Base-by-base conservation (phyloP, 2,113 vertebrate genomes). In the Cranoglanis bouderius region DNA sequence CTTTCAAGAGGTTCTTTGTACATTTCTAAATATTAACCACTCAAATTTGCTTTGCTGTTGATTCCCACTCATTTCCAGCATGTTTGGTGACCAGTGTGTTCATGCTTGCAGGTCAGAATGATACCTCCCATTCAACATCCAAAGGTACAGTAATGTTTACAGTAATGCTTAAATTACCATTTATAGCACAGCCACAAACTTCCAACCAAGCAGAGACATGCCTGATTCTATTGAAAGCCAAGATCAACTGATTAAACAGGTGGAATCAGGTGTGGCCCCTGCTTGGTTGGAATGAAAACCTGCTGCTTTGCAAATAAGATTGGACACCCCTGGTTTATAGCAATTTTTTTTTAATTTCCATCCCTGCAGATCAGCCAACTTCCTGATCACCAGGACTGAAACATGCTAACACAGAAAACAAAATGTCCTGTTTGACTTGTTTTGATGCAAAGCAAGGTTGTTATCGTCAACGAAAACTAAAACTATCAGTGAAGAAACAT, bases 61-160 rank as follows among this genome's bases (percentile, higher is more conserved):
- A 67, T 4, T 57, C 57, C 1, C 59, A 63, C 26, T 26, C 24
- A 63, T 63, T 63, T 29, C 61, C 26, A 63, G 61, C 24, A 61
- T 61, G 21, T 61, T 63, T 70, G 3, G 14, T 70, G 16, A 38
- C 35, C 38, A 6, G n/a, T 74, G 19, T 43, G 4, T 26, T 77
- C 46, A 77, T 26, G 29, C 29, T n/a, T 80, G 46, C 46, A 80
- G 77, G 46, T 80, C 26, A 24, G 14, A 53, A 6, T n/a, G 29
- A n/a, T 10, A 2, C 0, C 26, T 0, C 6, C 5, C 24, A 0
- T 24, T 9, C 9, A 46, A 12, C 21, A 51, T 4, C 46, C 7
- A 19, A 2, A 32, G 77, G 77, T 80, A 80, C 29, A 32, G 77
- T 80, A n/a, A n/a, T 46, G n/a, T n/a, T n/a, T n/a, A n/a, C n/a